Evolutionary conservation across 2,113 vertebrate genomes (phyloP).

Genomic region (Chaetops frenatus): DNA sequence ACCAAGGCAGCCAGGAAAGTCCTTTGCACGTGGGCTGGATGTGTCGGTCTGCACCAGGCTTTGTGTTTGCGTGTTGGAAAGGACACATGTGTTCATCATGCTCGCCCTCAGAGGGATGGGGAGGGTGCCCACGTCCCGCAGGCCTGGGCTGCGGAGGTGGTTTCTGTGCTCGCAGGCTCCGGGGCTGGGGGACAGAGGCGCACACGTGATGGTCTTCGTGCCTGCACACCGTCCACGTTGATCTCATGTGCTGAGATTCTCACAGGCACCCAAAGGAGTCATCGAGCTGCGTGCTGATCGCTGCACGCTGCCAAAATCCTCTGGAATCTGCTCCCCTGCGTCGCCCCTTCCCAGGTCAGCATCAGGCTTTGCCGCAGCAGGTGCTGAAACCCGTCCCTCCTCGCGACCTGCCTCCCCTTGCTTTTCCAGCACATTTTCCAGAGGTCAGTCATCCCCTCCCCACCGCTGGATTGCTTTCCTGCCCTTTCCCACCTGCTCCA

Average conservation of each 20-base stretch:
- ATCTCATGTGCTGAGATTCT: constrained; percentile 46
- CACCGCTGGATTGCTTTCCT: constrained; percentile 4
- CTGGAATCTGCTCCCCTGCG: constrained; percentile 54
- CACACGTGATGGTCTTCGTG: neutral
- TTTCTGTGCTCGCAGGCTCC: neutral
- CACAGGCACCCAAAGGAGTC: constrained; percentile 52
- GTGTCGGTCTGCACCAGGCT: accelerated
- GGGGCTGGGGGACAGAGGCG: accelerated
- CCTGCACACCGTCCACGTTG: neutral
- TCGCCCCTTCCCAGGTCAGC: constrained; percentile 55
- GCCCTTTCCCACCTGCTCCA: constrained; percentile 33
- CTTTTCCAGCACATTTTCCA: constrained; percentile 63
- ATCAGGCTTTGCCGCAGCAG: constrained; percentile 39
- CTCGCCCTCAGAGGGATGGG: accelerated
- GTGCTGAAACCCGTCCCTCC: constrained; percentile 57
- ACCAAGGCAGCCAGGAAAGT: neutral
- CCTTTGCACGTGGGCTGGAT: neutral
- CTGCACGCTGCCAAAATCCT: constrained; percentile 27
- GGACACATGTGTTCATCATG: accelerated
- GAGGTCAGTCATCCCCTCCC: constrained; percentile 44
- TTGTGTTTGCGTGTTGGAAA: accelerated
- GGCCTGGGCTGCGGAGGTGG: accelerated
- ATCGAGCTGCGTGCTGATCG: neutral
- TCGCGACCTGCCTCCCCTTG: neutral
- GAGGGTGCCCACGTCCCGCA: neutral